Percentiles rank a stretch among this genome's conserved stretches.
These are phyloP conservation scores for Numida meleagris DNA, from an alignment of 2,113 vertebrate species.

Conservation along the genomic window DNA sequence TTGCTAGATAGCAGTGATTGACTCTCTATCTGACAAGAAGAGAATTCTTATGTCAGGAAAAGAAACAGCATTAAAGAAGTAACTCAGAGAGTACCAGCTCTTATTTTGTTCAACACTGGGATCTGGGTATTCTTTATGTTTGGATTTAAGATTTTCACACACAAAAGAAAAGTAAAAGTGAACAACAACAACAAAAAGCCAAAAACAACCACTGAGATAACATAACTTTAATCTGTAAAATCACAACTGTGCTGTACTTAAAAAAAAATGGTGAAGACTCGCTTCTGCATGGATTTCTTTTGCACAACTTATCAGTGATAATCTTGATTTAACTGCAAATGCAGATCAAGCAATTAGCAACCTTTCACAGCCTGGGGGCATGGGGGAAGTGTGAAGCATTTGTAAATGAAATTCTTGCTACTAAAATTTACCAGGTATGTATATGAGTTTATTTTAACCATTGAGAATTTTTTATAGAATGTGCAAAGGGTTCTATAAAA, in stretches of 20 bases:
- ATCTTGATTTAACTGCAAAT: conserved; percentile 33
- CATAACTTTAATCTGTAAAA: background rate
- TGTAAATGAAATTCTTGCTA: conserved; percentile 22
- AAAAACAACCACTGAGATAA: background rate
- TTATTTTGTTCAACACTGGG: background rate
- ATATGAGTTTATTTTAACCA: background rate
- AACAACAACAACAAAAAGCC: too few relatives aligned
- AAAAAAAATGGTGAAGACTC: background rate
- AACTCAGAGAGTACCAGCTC: background rate
- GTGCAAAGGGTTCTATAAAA: too few relatives aligned
- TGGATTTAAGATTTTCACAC: background rate
- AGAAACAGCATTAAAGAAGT: background rate
- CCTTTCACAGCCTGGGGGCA: background rate
- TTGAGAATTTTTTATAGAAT: background rate
- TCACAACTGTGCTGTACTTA: background rate
- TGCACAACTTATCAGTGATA: background rate
- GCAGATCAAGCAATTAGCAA: conserved; percentile 2
- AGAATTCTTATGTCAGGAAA: conserved; percentile 12
- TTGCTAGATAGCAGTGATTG: conserved; percentile 52
- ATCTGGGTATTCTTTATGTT: background rate
- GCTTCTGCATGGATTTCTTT: background rate
- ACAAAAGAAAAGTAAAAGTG: background rate
- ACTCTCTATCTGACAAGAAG: conserved; percentile 60
- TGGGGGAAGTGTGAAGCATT: background rate
- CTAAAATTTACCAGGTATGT: conserved; percentile 4